A percentile compares a stretch with the other conserved stretches of the same genome.
Evolutionary conservation across 2,888 invertebrate genomes (phyloP).

Genomic region (Geophilus truncorum): DNA sequence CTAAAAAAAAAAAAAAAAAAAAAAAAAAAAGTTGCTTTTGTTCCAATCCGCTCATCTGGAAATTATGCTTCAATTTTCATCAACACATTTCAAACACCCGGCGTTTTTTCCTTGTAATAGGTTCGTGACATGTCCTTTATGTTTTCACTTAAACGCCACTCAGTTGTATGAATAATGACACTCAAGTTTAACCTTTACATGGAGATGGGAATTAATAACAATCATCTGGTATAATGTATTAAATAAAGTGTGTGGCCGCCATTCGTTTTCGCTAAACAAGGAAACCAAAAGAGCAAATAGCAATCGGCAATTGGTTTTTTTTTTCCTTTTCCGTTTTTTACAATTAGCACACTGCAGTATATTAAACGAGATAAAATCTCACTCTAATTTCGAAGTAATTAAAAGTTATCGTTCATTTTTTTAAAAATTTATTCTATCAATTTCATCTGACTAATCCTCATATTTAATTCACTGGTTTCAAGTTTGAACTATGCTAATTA

Average conservation of each 20-base stretch:
- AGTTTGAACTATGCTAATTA: too few species aligned
- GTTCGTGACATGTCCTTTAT: not conserved
- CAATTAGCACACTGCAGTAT: not conserved
- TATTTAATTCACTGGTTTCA: too few species aligned
- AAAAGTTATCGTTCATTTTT: not conserved
- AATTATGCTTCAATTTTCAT: constrained; percentile 4
- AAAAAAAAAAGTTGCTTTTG: not conserved
- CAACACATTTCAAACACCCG: not conserved
- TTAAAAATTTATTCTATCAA: too few species aligned
- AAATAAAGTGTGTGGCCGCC: not conserved
- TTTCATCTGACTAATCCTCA: too few species aligned
- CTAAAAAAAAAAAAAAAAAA: not conserved
- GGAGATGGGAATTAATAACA: not conserved
- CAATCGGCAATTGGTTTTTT: not conserved
- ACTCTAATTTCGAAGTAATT: not conserved
- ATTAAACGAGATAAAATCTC: not conserved
- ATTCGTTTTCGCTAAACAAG: not conserved
- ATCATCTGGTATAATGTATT: not conserved
- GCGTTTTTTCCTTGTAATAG: not conserved
- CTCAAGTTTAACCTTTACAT: not conserved
- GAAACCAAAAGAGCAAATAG: too few species aligned
- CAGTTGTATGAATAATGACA: not conserved
- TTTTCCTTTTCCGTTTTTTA: not conserved
- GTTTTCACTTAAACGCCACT: not conserved
- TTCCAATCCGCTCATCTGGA: not conserved